phyloP scores from a whole-genome alignment of 2,113 vertebrate species.

The Poeciliopsis retropinna region DNA sequence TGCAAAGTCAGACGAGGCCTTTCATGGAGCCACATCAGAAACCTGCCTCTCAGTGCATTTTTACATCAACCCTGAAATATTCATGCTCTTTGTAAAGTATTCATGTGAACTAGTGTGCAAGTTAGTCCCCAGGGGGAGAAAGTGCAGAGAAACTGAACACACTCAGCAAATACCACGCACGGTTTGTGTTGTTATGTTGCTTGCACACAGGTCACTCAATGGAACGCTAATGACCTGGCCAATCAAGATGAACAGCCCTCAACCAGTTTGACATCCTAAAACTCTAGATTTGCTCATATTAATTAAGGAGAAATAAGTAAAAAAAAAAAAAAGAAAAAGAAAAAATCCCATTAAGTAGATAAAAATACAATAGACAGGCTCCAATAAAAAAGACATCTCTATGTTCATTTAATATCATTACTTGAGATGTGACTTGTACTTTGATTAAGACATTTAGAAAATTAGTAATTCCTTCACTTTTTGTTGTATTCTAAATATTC shows the following conservation, averaged over 20 bases:
- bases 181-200: constrained; percentile 62
- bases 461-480: not conserved
- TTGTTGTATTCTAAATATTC: not conserved
- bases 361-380: not conserved
- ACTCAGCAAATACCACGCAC: constrained; percentile 63
- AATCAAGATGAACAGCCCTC: constrained; percentile 42
- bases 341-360: not conserved
- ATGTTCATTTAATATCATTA: too few species aligned
- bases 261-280: constrained; percentile 26
- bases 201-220: constrained; percentile 55
- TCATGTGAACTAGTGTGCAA: constrained; percentile 74
- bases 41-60: constrained; percentile 71
- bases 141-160: constrained; percentile 62
- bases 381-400: too few species aligned
- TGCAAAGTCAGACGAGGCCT: constrained; percentile 64
- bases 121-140: constrained; percentile 67
- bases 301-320: not conserved
- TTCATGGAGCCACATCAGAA: constrained; percentile 72
- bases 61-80: constrained; percentile 78
- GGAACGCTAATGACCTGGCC: constrained; percentile 56
- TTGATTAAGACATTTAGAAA: not conserved
- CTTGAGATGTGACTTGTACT: not conserved
- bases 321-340: too few species aligned
- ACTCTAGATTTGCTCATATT: not conserved
- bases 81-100: constrained; percentile 77